These are phyloP conservation scores for Sebastes ruberrimus DNA, from an alignment of 2,797 vertebrate species.

Conservation along the genomic window DNA sequence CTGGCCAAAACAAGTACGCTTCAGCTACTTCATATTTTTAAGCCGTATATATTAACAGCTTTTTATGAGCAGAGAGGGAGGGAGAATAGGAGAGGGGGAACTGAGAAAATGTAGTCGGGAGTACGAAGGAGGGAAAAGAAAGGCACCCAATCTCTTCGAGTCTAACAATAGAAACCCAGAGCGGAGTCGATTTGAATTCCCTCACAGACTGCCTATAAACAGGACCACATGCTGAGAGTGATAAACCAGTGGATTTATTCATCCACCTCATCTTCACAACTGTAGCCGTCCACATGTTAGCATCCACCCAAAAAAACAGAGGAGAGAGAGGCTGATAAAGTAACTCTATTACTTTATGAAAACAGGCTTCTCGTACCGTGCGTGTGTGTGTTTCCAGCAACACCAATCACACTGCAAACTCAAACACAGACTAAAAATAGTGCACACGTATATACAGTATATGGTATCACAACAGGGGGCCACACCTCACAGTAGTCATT, in stretches of 20 bases:
- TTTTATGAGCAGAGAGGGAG: conserved; percentile 36
- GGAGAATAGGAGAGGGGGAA: conserved; percentile 22
- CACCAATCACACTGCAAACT: conserved; percentile 14
- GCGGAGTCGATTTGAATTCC: conserved; percentile 82
- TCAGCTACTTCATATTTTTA: conserved; percentile 4
- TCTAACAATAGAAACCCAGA: conserved; percentile 78
- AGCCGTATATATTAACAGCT: conserved; percentile 3
- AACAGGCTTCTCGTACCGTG: conserved; percentile 4
- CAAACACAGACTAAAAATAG: conserved; percentile 27
- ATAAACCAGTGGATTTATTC: conserved; percentile 83
- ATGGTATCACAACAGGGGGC: not conserved
- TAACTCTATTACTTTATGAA: conserved; percentile 48
- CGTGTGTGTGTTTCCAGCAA: conserved; percentile 8
- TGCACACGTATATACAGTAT: not conserved
- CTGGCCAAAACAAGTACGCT: not conserved
- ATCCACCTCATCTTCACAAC: conserved; percentile 78
- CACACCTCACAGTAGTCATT: not conserved
- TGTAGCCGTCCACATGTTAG: conserved; percentile 73
- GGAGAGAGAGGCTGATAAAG: conserved; percentile 37
- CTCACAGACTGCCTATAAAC: conserved; percentile 78
- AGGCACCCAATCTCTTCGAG: conserved; percentile 53
- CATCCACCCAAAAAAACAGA: conserved; percentile 61
- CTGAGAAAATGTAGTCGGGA: conserved; percentile 41
- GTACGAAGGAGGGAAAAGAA: conserved; percentile 50
- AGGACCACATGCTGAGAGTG: conserved; percentile 81